A percentile compares a stretch with the other conserved stretches of the same genome.
These are phyloP conservation scores for Stenodema calcarata DNA, from an alignment of 2,888 invertebrate genomes.

Conservation along the genomic window DNA sequence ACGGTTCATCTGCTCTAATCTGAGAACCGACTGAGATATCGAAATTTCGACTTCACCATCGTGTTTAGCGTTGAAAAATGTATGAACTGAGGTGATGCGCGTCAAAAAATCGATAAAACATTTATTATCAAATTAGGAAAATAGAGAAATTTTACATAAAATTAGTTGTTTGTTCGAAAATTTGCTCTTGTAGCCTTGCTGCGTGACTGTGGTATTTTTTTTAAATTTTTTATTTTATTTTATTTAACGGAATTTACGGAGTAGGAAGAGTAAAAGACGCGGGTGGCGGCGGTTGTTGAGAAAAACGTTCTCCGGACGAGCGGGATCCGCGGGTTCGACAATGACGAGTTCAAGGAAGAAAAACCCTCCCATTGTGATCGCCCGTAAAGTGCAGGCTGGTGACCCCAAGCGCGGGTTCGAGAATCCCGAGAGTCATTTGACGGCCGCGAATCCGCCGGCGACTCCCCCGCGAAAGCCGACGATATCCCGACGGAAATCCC, in stretches of 20 bases:
- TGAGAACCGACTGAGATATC: too few relatives aligned
- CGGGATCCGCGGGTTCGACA: neutral
- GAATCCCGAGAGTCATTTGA: constrained; percentile 16
- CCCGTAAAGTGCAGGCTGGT: constrained; percentile 25
- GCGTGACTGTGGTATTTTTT: too few relatives aligned
- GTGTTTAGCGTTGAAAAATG: too few relatives aligned
- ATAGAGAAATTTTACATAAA: too few relatives aligned
- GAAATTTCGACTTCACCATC: too few relatives aligned
- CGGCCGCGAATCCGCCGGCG: neutral
- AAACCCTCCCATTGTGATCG: constrained; percentile 11
- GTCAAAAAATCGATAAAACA: too few relatives aligned
- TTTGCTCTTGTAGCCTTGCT: too few relatives aligned
- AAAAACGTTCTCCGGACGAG: neutral
- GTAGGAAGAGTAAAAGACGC: neutral
- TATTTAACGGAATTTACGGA: neutral
- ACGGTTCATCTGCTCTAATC: too few relatives aligned
- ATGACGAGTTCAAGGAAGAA: constrained; percentile 17
- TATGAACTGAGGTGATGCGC: too few relatives aligned
- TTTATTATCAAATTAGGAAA: too few relatives aligned
- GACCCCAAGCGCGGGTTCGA: constrained; percentile 18
- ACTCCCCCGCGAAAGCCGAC: neutral
- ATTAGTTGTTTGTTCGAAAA: too few relatives aligned
- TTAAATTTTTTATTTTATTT: too few relatives aligned
- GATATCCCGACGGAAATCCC: neutral
- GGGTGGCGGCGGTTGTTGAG: neutral